A percentile compares a stretch with the other conserved stretches of the same genome.
These are phyloP conservation scores for Xylocampa areola DNA, from an alignment of 2,888 invertebrate species.

Conservation along the genomic window DNA sequence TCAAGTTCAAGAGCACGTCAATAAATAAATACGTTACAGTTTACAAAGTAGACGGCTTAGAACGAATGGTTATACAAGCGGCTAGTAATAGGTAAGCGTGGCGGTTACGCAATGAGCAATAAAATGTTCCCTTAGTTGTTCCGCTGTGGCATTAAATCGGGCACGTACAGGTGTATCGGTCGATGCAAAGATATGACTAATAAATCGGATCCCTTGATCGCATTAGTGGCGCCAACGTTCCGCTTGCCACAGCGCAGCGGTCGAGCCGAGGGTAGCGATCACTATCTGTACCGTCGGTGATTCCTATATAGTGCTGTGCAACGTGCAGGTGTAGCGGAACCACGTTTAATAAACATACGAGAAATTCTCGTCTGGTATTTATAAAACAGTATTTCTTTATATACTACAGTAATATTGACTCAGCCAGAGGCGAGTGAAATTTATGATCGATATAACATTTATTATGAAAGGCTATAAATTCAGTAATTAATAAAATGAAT, in stretches of 20 bases:
- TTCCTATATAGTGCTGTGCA: constrained; percentile 47
- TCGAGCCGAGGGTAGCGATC: constrained; percentile 63
- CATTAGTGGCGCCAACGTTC: constrained; percentile 84
- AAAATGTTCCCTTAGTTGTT: constrained; percentile 72
- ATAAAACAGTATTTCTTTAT: constrained; percentile 23
- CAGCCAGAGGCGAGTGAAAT: constrained; percentile 13
- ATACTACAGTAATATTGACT: constrained; percentile 21
- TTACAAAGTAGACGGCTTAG: constrained; percentile 67
- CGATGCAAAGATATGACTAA: constrained; percentile 80
- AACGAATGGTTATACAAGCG: constrained; percentile 70
- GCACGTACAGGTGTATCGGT: constrained; percentile 79
- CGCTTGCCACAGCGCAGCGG: constrained; percentile 64
- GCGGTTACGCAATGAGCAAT: constrained; percentile 73
- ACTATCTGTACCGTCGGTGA: constrained; percentile 65
- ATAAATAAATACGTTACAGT: constrained; percentile 72
- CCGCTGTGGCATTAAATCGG: constrained; percentile 71
- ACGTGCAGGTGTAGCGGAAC: constrained; percentile 52
- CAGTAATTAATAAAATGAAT: constrained; percentile 40
- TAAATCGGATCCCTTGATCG: constrained; percentile 82
- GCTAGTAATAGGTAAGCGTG: constrained; percentile 71
- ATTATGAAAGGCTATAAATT: constrained; percentile 25
- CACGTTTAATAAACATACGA: constrained; percentile 35
- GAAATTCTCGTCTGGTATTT: constrained; percentile 46
- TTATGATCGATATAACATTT: constrained; percentile 18
- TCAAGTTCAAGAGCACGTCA: constrained; percentile 82